Conservation (phyloP, 37 sponge, comb jelly and placozoan genomes). For the Ianthella basta region DNA sequence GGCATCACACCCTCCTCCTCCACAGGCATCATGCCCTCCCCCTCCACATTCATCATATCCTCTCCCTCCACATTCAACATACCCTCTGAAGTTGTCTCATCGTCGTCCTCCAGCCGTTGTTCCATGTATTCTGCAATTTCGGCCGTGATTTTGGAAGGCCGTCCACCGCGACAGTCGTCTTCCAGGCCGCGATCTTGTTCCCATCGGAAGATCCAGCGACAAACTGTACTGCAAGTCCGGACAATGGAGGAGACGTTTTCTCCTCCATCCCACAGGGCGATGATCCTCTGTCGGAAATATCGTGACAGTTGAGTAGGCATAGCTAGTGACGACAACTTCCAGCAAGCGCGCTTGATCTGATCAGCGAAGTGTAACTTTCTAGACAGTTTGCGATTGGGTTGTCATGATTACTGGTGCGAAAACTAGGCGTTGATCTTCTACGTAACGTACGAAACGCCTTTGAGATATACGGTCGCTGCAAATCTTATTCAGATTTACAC, state of each 20-base stretch:
- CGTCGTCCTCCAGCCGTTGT: not conserved
- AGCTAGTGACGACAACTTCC: not conserved
- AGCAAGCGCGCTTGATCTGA: not conserved
- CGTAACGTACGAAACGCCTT: not conserved
- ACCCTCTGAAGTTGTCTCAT: conserved; percentile 4
- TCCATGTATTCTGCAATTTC: conserved; percentile 22
- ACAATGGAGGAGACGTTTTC: not conserved
- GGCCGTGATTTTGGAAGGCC: not conserved
- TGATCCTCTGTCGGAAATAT: not conserved
- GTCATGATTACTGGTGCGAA: not conserved
- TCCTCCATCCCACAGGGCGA: not conserved
- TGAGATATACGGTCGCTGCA: not conserved
- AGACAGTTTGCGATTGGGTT: not conserved
- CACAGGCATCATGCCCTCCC: not conserved
- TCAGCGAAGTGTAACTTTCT: not conserved
- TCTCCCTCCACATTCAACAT: too few species aligned
- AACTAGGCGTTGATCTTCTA: not conserved
- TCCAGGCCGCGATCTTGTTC: not conserved
- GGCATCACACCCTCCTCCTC: not conserved
- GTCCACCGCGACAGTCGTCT: not conserved
- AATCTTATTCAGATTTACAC: too few species aligned
- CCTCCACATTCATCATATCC: not conserved
- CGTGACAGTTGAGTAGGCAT: not conserved
- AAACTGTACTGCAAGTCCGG: not conserved
- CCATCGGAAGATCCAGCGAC: not conserved